A percentile compares a stretch with the other conserved stretches of the same genome.
Evolutionary conservation across 2,113 vertebrate species (phyloP).

Genomic region (Fulmarus glacialis): DNA sequence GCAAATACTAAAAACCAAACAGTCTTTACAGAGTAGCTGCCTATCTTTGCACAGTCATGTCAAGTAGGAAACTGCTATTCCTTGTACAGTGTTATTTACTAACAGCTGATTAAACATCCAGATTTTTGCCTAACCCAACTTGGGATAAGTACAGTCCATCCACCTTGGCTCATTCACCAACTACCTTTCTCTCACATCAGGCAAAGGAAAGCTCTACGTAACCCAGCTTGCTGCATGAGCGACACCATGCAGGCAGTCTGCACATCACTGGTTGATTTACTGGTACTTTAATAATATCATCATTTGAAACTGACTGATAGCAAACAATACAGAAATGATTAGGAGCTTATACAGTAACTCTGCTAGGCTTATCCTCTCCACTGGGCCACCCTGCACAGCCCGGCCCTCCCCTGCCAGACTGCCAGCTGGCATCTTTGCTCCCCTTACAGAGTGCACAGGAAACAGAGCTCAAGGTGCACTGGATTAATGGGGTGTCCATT

Average conservation of each 20-base stretch:
- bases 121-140: background rate
- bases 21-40: background rate
- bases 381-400: background rate
- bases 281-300: background rate
- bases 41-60: background rate
- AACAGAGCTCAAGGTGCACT: background rate
- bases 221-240: background rate
- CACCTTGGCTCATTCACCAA: background rate
- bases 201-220: background rate
- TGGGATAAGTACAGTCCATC: background rate
- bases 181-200: accelerated
- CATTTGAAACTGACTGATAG: background rate
- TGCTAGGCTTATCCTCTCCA: background rate
- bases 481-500: background rate
- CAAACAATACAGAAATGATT: background rate
- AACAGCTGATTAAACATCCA: background rate
- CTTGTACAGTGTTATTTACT: background rate
- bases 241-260: background rate
- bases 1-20: background rate
- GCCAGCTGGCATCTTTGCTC: background rate
- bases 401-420: background rate
- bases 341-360: accelerated
- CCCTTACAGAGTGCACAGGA: background rate
- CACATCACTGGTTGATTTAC: background rate
- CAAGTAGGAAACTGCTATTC: background rate